phyloP scores from a whole-genome alignment of 2,888 invertebrate genomes.

The Erebia epiphron region DNA sequence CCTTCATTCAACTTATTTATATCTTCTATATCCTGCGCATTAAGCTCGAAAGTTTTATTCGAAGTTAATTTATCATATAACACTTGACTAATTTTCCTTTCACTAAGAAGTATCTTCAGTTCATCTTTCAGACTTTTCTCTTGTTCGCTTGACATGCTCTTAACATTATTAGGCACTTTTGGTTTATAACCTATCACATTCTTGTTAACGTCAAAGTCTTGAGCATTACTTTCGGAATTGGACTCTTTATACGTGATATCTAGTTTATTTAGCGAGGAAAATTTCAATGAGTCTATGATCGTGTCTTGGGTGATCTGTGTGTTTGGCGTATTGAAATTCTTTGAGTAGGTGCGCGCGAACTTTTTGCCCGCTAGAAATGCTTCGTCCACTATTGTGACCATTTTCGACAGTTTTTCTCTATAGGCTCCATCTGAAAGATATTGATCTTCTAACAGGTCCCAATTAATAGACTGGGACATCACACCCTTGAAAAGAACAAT shows the following conservation, averaged over 20 bases:
- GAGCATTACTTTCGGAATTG: conserved; percentile 40
- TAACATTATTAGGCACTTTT: conserved; percentile 48
- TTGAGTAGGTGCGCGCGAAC: conserved; percentile 86
- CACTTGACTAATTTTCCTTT: conserved; percentile 66
- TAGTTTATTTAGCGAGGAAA: conserved; percentile 45
- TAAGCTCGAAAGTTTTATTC: conserved; percentile 69
- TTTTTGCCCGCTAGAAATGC: conserved; percentile 88
- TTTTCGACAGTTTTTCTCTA: conserved; percentile 92
- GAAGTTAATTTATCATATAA: conserved; percentile 73
- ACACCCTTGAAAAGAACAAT: conserved; percentile 87
- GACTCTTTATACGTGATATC: conserved; percentile 63
- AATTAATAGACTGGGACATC: conserved; percentile 96
- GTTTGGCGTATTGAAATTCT: conserved; percentile 45
- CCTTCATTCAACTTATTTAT: conserved; percentile 70
- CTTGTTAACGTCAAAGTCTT: conserved; percentile 51
- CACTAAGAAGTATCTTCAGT: conserved; percentile 59
- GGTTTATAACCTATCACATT: conserved; percentile 49
- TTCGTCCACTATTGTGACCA: conserved; percentile 91
- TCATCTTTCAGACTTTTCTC: conserved; percentile 57
- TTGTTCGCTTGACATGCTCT: conserved; percentile 43
- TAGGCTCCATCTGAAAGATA: conserved; percentile 91
- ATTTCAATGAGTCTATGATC: conserved; percentile 31
- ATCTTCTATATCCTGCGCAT: conserved; percentile 75
- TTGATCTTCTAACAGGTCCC: conserved; percentile 95
- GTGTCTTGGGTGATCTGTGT: conserved; percentile 25